Evolutionary conservation across 2,888 invertebrate genomes (phyloP).

Genomic region (Schrankia costaestrigalis): DNA sequence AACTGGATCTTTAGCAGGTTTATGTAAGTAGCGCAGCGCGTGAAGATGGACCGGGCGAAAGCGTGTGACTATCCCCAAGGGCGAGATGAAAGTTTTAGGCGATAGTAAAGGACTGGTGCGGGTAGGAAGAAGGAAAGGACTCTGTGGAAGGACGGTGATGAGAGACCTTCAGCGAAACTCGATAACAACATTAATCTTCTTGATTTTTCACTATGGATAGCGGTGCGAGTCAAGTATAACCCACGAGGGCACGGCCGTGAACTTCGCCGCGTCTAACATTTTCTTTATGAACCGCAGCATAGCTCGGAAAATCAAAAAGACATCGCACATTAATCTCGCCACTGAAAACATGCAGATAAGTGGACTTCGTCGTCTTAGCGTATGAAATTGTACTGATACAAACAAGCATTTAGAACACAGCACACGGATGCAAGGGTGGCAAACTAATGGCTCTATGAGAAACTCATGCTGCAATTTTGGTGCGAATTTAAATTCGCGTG

Average conservation of each 20-base stretch:
- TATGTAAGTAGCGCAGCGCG: constrained; percentile 76
- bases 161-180: constrained; percentile 80
- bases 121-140: constrained; percentile 33
- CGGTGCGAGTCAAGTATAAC: constrained; percentile 53
- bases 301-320: constrained; percentile 73
- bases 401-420: constrained; percentile 66
- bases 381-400: constrained; percentile 37
- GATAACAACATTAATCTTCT: constrained; percentile 59
- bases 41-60: constrained; percentile 75
- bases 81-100: constrained; percentile 52
- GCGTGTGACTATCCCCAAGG: constrained; percentile 73
- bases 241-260: constrained; percentile 39
- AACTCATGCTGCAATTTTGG: constrained; percentile 60
- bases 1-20: constrained; percentile 58
- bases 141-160: constrained; percentile 54
- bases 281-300: constrained; percentile 56
- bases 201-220: constrained; percentile 75
- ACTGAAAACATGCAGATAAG: constrained; percentile 70
- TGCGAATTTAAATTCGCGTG: constrained; percentile 41
- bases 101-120: constrained; percentile 35
- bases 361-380: constrained; percentile 50
- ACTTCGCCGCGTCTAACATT: constrained; percentile 41
- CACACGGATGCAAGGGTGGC: constrained; percentile 71
- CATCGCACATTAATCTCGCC: constrained; percentile 72
- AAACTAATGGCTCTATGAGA: constrained; percentile 62